Evolutionary conservation across 2,888 invertebrate species (phyloP).

Genomic region (Aspidiotus rigidus): DNA sequence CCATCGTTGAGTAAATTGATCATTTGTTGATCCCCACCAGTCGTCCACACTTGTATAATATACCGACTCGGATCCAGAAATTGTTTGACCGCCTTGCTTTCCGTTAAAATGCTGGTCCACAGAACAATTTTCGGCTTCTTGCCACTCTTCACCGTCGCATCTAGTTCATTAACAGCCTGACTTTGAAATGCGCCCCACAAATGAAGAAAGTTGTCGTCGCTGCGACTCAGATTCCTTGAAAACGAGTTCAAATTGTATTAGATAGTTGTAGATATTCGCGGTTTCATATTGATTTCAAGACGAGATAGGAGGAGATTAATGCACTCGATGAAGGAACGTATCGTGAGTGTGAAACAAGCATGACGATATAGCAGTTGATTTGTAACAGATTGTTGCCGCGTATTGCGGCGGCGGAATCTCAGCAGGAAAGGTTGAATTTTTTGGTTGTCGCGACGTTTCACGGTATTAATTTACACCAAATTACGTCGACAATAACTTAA

Average conservation of each 20-base stretch:
- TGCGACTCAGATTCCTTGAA: background rate
- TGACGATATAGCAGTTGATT: too few species aligned
- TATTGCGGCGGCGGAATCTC: too few species aligned
- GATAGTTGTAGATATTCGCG: too few species aligned
- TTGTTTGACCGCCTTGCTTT: constrained; percentile 53
- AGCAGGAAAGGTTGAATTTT: too few species aligned
- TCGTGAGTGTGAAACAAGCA: too few species aligned
- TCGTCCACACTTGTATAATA: constrained; percentile 77
- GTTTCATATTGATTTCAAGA: too few species aligned
- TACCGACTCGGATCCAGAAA: constrained; percentile 63
- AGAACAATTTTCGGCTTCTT: constrained; percentile 45
- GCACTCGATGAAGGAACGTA: too few species aligned
- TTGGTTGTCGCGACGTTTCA: too few species aligned
- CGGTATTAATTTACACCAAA: too few species aligned
- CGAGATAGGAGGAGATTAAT: too few species aligned
- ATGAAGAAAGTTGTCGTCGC: constrained; percentile 42
- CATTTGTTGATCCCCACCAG: constrained; percentile 55
- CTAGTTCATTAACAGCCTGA: constrained; percentile 53
- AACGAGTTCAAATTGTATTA: background rate
- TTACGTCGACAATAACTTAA: too few species aligned
- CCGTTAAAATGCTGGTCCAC: constrained; percentile 75
- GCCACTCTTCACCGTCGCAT: constrained; percentile 41
- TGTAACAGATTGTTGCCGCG: too few species aligned
- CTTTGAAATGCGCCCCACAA: constrained; percentile 68
- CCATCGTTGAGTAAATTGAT: constrained; percentile 59